These are phyloP conservation scores for Myripristis murdjan DNA, from an alignment of 2,797 vertebrate species.

Conservation along the genomic window DNA sequence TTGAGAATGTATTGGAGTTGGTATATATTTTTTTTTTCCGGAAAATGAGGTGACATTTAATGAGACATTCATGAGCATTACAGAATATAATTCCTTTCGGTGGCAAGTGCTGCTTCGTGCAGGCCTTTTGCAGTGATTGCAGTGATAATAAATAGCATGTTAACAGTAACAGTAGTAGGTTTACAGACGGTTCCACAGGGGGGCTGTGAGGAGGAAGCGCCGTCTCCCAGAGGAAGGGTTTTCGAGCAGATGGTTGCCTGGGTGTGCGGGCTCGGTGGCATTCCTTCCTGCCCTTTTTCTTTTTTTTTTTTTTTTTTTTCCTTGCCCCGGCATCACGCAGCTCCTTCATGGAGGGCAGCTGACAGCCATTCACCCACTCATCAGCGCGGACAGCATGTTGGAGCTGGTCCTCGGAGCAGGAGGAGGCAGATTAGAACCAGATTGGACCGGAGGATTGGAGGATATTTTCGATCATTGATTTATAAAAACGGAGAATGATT, in stretches of 20 bases:
- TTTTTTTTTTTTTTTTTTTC: conserved; percentile 21
- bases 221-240: conserved; percentile 62
- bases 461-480: conserved; percentile 57
- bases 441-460: conserved; percentile 54
- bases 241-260: conserved; percentile 78
- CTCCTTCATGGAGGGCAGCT: conserved; percentile 66
- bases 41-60: conserved; percentile 10
- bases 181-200: conserved; percentile 48
- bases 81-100: neutral
- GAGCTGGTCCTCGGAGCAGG: conserved; percentile 63
- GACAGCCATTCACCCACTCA: conserved; percentile 71
- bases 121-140: too few species aligned
- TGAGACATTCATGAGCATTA: neutral
- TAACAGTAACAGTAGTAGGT: conserved; percentile 38
- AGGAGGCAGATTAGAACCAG: conserved; percentile 66
- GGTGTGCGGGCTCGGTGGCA: conserved; percentile 65
- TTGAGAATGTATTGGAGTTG: conserved; percentile 27
- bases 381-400: conserved; percentile 57
- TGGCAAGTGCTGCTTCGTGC: too few species aligned
- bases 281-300: conserved; percentile 58
- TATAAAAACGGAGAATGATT: conserved; percentile 38
- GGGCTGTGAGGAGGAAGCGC: conserved; percentile 46
- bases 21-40: neutral
- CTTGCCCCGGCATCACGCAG: conserved; percentile 64
- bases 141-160: conserved; percentile 34